Conservation (phyloP, 53 echinoderm and acorn worm genomes). For the Paelopatides confundens region DNA sequence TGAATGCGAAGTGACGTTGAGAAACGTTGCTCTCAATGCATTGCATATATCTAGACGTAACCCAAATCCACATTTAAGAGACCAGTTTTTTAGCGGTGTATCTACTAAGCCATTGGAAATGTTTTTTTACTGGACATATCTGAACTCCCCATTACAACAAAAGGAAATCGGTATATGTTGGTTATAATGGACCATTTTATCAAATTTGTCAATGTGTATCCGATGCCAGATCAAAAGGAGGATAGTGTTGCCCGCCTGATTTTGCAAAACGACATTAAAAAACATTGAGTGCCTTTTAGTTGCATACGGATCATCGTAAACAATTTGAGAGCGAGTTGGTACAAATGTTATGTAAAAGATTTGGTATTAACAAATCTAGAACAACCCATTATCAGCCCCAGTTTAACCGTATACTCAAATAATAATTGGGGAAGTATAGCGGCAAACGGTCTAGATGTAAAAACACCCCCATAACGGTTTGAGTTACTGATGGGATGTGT, state of each 20-base stretch:
- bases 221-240: conserved; percentile 54
- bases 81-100: background rate
- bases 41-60: background rate
- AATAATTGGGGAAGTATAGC: background rate
- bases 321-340: conserved; percentile 59
- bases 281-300: conserved; percentile 63
- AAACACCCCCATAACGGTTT: no score
- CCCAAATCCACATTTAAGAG: background rate
- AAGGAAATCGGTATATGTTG: background rate
- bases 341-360: conserved; percentile 39
- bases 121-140: background rate
- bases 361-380: conserved; percentile 54
- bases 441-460: no score
- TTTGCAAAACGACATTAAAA: conserved; percentile 56
- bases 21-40: background rate
- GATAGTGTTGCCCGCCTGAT: conserved; percentile 54
- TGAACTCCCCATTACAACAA: background rate
- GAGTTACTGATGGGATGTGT: no score
- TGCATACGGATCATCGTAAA: conserved; percentile 66
- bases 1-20: background rate
- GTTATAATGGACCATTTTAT: conserved; percentile 23
- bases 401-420: background rate
- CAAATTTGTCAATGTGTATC: conserved; percentile 65
- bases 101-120: background rate
- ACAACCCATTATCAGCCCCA: conserved; percentile 60